Evolutionary conservation across 2,888 invertebrate genomes (phyloP).

Genomic region (Hydrotaea diabolus): DNA sequence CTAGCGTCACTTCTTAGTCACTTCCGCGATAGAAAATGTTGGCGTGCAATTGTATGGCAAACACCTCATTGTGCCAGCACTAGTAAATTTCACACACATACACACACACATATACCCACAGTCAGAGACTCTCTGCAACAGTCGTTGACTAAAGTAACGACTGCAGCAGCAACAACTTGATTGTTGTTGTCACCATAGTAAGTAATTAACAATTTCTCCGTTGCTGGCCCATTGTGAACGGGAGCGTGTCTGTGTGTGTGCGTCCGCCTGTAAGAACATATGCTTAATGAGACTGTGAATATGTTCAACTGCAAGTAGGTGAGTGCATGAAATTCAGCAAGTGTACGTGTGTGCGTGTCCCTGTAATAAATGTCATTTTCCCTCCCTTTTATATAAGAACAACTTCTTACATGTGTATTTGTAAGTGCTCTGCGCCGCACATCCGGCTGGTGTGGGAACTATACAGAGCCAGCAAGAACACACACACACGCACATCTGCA

Average conservation of each 20-base stretch:
- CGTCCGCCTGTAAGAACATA: slow-evolving; percentile 14
- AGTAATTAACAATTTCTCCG: slow-evolving; percentile 65
- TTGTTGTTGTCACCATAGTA: slow-evolving; percentile 64
- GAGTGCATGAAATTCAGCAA: background rate
- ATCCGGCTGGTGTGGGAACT: slow-evolving; percentile 66
- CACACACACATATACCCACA: slow-evolving; percentile 40
- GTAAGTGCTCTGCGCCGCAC: slow-evolving; percentile 54
- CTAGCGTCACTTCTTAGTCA: no score
- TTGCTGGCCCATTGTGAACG: slow-evolving; percentile 40
- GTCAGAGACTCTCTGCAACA: slow-evolving; percentile 43
- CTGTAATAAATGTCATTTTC: slow-evolving; percentile 44
- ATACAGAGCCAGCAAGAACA: slow-evolving; percentile 52
- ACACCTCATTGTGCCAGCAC: background rate
- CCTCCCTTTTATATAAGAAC: slow-evolving; percentile 48
- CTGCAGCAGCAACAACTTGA: slow-evolving; percentile 50
- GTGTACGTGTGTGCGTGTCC: background rate
- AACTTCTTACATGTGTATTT: slow-evolving; percentile 55
- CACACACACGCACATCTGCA: slow-evolving; percentile 54
- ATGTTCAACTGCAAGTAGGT: slow-evolving; percentile 19
- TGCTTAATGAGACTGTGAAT: slow-evolving; percentile 12
- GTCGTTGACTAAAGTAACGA: slow-evolving; percentile 63
- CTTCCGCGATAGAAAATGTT: no score
- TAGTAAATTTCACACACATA: background rate
- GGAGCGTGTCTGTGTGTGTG: slow-evolving; percentile 16
- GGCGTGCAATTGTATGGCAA: background rate